Percentiles rank a stretch among this genome's conserved stretches.
phyloP scores from a whole-genome alignment of 2,888 invertebrate species.

The Ennomos quercinarius region DNA sequence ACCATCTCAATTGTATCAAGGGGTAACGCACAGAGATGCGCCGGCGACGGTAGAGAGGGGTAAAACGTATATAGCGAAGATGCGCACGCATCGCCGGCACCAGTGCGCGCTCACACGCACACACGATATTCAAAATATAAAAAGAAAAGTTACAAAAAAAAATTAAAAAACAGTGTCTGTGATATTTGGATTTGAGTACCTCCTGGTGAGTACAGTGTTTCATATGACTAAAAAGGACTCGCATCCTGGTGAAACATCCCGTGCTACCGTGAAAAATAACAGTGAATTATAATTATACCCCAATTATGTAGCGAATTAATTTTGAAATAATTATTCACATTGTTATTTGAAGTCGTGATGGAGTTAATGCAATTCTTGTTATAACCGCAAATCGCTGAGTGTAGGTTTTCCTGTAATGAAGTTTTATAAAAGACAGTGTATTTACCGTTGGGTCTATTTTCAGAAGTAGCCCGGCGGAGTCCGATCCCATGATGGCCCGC shows the following conservation, averaged over 20 bases:
- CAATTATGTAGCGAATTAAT: slow-evolving; percentile 13
- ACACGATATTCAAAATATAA: slow-evolving; percentile 9
- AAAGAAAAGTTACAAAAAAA: slow-evolving; percentile 6
- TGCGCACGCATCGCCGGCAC: slow-evolving; percentile 52
- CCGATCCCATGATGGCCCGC: slow-evolving; percentile 51
- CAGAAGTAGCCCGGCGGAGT: slow-evolving; percentile 48
- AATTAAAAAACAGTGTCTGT: slow-evolving; percentile 22
- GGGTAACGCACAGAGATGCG: slow-evolving; percentile 27
- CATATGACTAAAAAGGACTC: not conserved
- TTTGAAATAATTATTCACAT: slow-evolving; percentile 22
- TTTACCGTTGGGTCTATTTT: slow-evolving; percentile 38
- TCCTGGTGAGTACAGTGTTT: slow-evolving; percentile 39
- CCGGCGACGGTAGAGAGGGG: slow-evolving; percentile 55
- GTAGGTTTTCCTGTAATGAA: slow-evolving; percentile 21
- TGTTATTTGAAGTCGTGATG: slow-evolving; percentile 33
- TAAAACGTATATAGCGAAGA: slow-evolving; percentile 66
- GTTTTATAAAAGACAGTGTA: slow-evolving; percentile 28
- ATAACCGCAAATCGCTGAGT: slow-evolving; percentile 28
- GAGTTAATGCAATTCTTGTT: slow-evolving; percentile 25
- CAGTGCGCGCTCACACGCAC: slow-evolving; percentile 52
- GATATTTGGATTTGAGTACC: slow-evolving; percentile 32
- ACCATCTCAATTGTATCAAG: slow-evolving; percentile 36
- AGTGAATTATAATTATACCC: slow-evolving; percentile 14
- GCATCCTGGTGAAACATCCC: not conserved
- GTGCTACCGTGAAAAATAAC: slow-evolving; percentile 17